Conservation (phyloP, 53 echinoderm and acorn worm species). For the Zoroaster sp. region DNA sequence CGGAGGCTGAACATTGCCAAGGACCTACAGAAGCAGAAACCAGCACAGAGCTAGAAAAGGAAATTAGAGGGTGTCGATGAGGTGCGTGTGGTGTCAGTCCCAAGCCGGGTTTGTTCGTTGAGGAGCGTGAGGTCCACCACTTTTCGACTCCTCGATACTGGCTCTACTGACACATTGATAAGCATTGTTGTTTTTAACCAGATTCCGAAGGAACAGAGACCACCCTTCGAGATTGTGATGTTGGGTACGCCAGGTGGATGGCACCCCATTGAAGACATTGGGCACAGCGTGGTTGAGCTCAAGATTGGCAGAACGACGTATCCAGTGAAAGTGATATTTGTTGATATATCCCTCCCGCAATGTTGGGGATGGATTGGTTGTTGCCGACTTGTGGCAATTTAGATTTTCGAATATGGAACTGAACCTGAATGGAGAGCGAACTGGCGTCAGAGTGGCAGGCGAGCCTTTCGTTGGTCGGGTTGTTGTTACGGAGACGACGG, state of each 20-base stretch:
- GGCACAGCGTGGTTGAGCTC: conserved; percentile 49
- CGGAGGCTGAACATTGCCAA: too few species aligned
- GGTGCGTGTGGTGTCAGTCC: too few species aligned
- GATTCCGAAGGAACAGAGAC: conserved; percentile 24
- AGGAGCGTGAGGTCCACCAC: background rate
- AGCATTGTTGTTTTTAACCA: conserved; percentile 6
- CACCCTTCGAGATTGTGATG: background rate
- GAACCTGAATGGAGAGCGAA: conserved; percentile 8
- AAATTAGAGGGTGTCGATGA: too few species aligned
- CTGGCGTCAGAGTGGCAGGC: background rate
- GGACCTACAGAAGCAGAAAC: too few species aligned
- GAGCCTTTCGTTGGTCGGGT: conserved; percentile 16
- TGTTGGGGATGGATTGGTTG: conserved; percentile 38
- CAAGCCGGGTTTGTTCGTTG: too few species aligned
- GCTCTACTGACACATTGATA: conserved; percentile 49
- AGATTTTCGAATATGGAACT: conserved; percentile 14
- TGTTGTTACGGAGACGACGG: conserved; percentile 1
- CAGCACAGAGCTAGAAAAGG: too few species aligned
- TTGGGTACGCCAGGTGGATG: conserved; percentile 33
- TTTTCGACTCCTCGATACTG: conserved; percentile 48
- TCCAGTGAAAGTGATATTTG: conserved; percentile 39
- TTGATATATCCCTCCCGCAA: conserved; percentile 42
- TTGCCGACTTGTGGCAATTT: background rate
- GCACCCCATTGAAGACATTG: too few species aligned
- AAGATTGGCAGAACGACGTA: conserved; percentile 14